These are phyloP conservation scores for Tauraco erythrolophus DNA, from an alignment of 2,113 vertebrate genomes.

Conservation along the genomic window DNA sequence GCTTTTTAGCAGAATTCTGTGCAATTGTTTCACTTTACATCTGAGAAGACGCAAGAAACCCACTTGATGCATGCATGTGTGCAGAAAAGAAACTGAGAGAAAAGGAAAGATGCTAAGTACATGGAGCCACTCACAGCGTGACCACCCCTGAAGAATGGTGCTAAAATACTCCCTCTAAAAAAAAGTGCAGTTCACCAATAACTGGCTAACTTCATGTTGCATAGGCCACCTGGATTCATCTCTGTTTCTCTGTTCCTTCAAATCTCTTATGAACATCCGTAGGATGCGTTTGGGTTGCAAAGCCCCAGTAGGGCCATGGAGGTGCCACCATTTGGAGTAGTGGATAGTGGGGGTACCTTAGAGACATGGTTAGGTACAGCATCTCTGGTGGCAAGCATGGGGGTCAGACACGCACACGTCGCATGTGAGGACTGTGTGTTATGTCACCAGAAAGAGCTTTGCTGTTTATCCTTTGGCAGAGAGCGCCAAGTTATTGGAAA, in stretches of 20 bases:
- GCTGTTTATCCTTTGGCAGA: not conserved
- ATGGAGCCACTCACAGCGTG: not conserved
- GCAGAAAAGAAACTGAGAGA: not conserved
- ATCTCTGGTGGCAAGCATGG: not conserved
- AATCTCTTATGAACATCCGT: not conserved
- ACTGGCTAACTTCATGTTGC: fast-evolving
- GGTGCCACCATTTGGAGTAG: not conserved
- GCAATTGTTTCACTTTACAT: not conserved
- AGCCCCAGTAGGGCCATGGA: not conserved
- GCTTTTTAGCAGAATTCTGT: not conserved
- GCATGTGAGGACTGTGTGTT: not conserved
- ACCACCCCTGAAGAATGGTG: not conserved
- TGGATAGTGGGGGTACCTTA: not conserved
- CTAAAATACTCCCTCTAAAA: too few species aligned
- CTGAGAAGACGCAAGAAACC: not conserved
- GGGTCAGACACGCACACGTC: fast-evolving
- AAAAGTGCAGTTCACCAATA: not conserved
- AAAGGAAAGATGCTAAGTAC: not conserved
- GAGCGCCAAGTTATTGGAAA: not conserved
- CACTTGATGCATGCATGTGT: fast-evolving
- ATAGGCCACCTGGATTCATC: not conserved
- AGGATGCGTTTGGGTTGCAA: not conserved
- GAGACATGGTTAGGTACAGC: not conserved
- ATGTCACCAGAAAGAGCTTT: not conserved
- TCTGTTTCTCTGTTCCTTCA: not conserved